Conservation (phyloP, 2,113 vertebrate species). For the Chlorodrepanis virens region DNA sequence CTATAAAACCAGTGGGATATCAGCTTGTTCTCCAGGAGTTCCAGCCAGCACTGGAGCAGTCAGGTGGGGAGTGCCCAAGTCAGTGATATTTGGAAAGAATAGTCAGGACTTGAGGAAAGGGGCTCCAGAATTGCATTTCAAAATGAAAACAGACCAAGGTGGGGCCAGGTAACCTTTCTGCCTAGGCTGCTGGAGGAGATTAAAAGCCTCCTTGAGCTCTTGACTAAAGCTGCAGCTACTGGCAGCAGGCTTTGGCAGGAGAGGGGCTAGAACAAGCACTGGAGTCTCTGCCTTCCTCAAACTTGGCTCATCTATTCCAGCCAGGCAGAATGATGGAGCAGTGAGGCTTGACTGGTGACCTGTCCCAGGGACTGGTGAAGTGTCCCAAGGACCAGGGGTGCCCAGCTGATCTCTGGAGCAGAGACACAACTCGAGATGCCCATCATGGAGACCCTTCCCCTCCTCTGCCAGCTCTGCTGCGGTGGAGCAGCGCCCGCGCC, state of each 20-base stretch:
- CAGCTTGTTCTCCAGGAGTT: neutral
- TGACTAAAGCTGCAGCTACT: neutral
- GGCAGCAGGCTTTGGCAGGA: neutral
- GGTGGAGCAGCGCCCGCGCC: fast-evolving
- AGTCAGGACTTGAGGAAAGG: neutral
- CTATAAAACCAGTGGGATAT: neutral
- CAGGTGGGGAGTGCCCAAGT: neutral
- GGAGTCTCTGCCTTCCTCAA: neutral
- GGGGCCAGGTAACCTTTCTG: neutral
- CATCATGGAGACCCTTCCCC: neutral
- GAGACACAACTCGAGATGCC: fast-evolving
- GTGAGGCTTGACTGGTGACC: neutral
- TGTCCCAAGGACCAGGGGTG: neutral
- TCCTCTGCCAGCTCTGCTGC: neutral
- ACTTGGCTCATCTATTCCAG: neutral
- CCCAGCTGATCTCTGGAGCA: neutral
- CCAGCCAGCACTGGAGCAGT: neutral
- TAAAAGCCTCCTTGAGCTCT: neutral
- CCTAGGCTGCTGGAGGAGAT: neutral
- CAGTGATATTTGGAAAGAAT: neutral
- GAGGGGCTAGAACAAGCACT: neutral
- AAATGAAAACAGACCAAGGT: neutral
- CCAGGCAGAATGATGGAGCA: fast-evolving
- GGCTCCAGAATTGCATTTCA: neutral
- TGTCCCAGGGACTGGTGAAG: neutral